A percentile compares a stretch with the other conserved stretches of the same genome.
Conservation (phyloP, 2,113 vertebrate genomes). For the Paralichthys olivaceus region DNA sequence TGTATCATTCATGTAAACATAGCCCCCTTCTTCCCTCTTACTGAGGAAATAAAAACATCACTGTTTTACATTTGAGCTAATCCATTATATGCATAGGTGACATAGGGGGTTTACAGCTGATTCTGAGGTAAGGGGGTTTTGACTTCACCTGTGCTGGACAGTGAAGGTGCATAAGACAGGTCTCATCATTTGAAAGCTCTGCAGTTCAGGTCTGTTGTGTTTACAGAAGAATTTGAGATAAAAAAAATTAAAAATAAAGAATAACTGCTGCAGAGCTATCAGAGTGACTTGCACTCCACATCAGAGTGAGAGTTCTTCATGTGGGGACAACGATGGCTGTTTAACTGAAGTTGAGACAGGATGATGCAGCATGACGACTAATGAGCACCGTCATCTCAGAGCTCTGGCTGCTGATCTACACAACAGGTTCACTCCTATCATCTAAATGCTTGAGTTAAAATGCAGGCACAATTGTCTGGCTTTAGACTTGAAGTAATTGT, state of each 20-base stretch:
- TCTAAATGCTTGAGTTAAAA: conserved; percentile 27
- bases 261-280: background rate
- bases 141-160: background rate
- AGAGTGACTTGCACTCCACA: background rate
- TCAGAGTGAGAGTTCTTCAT: background rate
- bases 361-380: background rate
- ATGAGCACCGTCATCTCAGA: background rate
- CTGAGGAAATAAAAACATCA: conserved; percentile 1
- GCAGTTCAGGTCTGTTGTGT: background rate
- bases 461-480: conserved; percentile 7
- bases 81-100: conserved; percentile 5
- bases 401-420: background rate
- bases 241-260: conserved; percentile 5
- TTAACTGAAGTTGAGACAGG: conserved; percentile 13
- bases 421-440: background rate
- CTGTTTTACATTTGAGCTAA: background rate
- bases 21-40: background rate
- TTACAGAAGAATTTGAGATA: background rate
- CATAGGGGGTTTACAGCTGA: conserved; percentile 4
- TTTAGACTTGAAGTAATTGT: conserved; percentile 1
- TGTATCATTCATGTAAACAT: background rate
- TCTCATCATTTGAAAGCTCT: conserved; percentile 2
- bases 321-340: conserved; percentile 1
- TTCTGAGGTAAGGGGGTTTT: conserved; percentile 1
- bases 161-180: background rate